Percentiles rank a stretch among this genome's conserved stretches.
These are phyloP conservation scores for Anolis carolinensis DNA, from an alignment of 2,113 vertebrate genomes.

Conservation along the genomic window DNA sequence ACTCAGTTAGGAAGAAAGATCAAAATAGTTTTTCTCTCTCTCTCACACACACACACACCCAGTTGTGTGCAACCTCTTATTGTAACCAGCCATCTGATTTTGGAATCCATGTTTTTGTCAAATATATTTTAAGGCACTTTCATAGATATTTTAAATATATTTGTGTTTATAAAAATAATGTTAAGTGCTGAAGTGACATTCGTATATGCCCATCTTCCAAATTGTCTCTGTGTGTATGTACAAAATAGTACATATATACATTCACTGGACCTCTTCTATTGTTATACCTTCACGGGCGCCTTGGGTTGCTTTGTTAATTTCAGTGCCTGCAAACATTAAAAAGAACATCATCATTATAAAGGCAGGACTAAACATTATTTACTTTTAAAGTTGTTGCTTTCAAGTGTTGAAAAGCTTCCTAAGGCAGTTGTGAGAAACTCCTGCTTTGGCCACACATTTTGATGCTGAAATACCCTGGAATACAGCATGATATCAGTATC, in stretches of 20 bases:
- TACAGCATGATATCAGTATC: too few species aligned
- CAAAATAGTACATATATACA: slow-evolving; percentile 77
- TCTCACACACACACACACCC: slow-evolving; percentile 44
- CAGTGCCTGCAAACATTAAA: slow-evolving; percentile 75
- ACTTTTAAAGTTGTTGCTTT: slow-evolving; percentile 18
- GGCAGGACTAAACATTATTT: slow-evolving; percentile 1
- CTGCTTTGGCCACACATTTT: too few species aligned
- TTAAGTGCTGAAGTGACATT: slow-evolving; percentile 76
- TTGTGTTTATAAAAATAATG: slow-evolving; percentile 82
- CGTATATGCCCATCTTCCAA: slow-evolving; percentile 72
- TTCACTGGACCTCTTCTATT: slow-evolving; percentile 29
- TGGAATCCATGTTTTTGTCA: slow-evolving; percentile 70
- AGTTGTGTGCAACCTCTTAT: slow-evolving; percentile 69
- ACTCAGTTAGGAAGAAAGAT: slow-evolving; percentile 51
- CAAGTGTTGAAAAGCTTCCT: neutral
- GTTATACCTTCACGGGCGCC: slow-evolving; percentile 82
- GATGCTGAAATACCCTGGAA: too few species aligned
- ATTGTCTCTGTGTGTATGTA: slow-evolving; percentile 61
- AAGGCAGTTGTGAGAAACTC: too few species aligned
- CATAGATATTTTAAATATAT: slow-evolving; percentile 66
- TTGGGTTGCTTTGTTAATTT: slow-evolving; percentile 83
- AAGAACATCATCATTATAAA: slow-evolving; percentile 35
- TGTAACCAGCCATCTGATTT: slow-evolving; percentile 65
- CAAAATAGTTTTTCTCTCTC: slow-evolving; percentile 58
- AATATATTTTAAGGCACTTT: slow-evolving; percentile 84